Conservation (phyloP, 2,888 invertebrate species). For the Monochamus alternatus region DNA sequence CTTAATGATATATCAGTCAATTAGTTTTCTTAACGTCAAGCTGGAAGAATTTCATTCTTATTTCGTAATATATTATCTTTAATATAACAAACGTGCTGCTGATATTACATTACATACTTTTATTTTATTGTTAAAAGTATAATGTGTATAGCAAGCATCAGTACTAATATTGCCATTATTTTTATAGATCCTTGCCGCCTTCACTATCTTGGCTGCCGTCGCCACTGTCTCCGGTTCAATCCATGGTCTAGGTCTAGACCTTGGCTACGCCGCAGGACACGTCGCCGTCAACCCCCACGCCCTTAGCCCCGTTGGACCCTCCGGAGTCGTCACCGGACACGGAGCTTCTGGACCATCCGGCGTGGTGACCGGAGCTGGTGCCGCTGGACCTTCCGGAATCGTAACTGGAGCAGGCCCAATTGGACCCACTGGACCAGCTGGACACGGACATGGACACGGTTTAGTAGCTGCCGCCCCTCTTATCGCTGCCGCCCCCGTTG, state of each 20-base stretch:
- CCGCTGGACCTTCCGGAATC: conserved; percentile 45
- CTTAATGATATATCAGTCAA: too few relatives aligned
- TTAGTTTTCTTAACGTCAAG: too few relatives aligned
- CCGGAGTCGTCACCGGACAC: conserved; percentile 43
- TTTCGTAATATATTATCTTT: too few relatives aligned
- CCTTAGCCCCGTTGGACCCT: conserved; percentile 42
- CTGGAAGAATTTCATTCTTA: too few relatives aligned
- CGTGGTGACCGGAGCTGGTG: conserved; percentile 44
- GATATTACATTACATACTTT: too few relatives aligned
- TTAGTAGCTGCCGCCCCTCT: neutral
- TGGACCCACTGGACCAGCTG: conserved; percentile 48
- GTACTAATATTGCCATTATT: too few relatives aligned
- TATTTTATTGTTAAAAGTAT: too few relatives aligned
- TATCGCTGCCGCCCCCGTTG: conserved; percentile 18
- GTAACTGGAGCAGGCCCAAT: conserved; percentile 50
- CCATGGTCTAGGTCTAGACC: neutral
- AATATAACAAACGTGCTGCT: too few relatives aligned
- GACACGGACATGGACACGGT: conserved; percentile 2
- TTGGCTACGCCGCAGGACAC: too few relatives aligned
- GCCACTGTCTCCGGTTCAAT: neutral
- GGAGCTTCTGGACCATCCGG: conserved; percentile 47
- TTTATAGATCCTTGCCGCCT: conserved; percentile 4
- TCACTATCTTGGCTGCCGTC: conserved; percentile 14
- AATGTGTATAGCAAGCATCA: too few relatives aligned
- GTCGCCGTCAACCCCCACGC: conserved; percentile 36